Evolutionary conservation across 2,888 invertebrate genomes (phyloP).

Genomic region (Machimus rusticus): DNA sequence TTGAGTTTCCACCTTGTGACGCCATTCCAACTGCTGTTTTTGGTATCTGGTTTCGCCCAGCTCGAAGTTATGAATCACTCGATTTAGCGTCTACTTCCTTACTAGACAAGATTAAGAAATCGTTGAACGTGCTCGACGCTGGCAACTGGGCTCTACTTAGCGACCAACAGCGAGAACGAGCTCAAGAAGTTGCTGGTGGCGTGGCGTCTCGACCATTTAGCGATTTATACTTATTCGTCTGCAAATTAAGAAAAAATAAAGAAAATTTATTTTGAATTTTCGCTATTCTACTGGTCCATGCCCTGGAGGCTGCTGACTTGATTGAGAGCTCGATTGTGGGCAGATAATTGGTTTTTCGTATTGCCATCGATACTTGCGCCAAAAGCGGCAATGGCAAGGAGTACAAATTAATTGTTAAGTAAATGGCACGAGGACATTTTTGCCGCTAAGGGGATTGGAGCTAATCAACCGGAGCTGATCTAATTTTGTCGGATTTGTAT

Average conservation of each 20-base stretch:
- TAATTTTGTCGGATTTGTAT: background rate
- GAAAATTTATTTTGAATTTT: background rate
- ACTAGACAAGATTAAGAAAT: conserved; percentile 13
- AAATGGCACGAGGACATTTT: background rate
- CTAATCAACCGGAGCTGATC: background rate
- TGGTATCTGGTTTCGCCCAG: conserved; percentile 20
- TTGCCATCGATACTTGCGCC: conserved; percentile 1
- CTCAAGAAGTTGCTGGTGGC: background rate
- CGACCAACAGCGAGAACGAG: background rate
- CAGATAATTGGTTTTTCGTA: background rate
- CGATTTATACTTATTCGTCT: background rate
- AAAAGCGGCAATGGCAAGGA: background rate
- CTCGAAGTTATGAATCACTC: conserved; percentile 1
- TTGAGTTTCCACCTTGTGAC: conserved; percentile 61
- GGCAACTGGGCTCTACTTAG: background rate
- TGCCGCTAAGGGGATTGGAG: background rate
- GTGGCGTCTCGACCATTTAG: background rate
- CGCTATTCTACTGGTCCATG: background rate
- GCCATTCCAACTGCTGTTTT: conserved; percentile 53
- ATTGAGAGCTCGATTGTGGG: background rate
- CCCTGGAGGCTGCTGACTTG: background rate
- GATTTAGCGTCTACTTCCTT: conserved; percentile 9
- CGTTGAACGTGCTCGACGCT: background rate
- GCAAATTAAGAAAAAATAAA: background rate
- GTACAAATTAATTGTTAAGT: conserved; percentile 13